These are phyloP conservation scores for Phainopepla nitens DNA, from an alignment of 2,113 vertebrate species.

Conservation along the genomic window DNA sequence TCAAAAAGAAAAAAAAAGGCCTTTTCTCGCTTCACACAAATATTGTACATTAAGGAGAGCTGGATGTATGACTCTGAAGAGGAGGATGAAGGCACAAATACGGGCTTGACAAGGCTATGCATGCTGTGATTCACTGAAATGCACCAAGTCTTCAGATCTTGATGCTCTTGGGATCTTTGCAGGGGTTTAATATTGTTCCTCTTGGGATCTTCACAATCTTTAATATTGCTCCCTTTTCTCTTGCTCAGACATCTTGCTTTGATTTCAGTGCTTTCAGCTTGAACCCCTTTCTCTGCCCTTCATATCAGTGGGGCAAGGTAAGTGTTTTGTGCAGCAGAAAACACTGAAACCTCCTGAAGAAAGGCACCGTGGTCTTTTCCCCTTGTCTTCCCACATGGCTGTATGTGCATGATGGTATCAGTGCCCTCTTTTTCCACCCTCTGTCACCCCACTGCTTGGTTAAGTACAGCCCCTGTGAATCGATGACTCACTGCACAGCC, in stretches of 20 bases:
- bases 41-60: neutral
- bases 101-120: neutral
- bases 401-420: neutral
- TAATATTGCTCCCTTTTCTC: neutral
- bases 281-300: neutral
- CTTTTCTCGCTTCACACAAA: neutral
- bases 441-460: neutral
- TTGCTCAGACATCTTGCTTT: neutral
- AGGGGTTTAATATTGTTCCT: neutral
- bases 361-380: fast-evolving
- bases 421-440: neutral
- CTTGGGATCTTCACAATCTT: neutral
- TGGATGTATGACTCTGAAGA: neutral
- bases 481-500: neutral
- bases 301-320: neutral
- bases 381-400: neutral
- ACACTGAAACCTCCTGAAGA: neutral
- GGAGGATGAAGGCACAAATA: neutral
- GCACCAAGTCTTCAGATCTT: neutral
- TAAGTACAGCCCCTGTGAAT: neutral
- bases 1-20: neutral
- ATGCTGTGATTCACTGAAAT: neutral
- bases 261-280: neutral
- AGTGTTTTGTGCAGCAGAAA: neutral
- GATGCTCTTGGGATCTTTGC: neutral